Evolutionary conservation across 1,140 invertebrate genomes (phyloP).

Genomic region (Atta colombica): DNA sequence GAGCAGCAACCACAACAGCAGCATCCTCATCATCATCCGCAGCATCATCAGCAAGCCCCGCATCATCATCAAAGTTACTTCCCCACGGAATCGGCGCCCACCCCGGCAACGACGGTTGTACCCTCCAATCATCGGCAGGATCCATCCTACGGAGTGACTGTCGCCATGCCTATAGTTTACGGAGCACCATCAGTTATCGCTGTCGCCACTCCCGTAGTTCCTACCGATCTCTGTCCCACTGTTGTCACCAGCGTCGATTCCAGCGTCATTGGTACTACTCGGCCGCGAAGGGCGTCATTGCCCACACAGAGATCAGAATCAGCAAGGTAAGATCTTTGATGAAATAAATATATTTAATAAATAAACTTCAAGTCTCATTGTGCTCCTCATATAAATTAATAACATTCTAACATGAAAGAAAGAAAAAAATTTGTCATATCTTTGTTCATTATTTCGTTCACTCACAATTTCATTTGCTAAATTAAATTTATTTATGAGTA

Average conservation of each 20-base stretch:
- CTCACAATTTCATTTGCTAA: neutral
- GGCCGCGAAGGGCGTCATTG: slow-evolving; percentile 90
- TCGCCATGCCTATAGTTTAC: slow-evolving; percentile 82
- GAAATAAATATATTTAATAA: neutral
- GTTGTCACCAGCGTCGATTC: slow-evolving; percentile 84
- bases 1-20: slow-evolving; percentile 87
- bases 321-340: slow-evolving; percentile 86
- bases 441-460: neutral
- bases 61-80: slow-evolving; percentile 80
- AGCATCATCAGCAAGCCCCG: slow-evolving; percentile 74
- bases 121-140: slow-evolving; percentile 79
- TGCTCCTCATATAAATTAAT: slow-evolving; percentile 19
- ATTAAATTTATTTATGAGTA: slow-evolving; percentile 6
- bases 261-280: slow-evolving; percentile 84
- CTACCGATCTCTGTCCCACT: slow-evolving; percentile 87
- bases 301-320: slow-evolving; percentile 92
- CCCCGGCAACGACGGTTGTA: slow-evolving; percentile 72
- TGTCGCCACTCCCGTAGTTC: slow-evolving; percentile 71
- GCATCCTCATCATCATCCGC: slow-evolving; percentile 74
- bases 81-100: slow-evolving; percentile 76
- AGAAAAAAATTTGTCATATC: neutral
- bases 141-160: slow-evolving; percentile 72
- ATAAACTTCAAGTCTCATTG: slow-evolving; percentile 16
- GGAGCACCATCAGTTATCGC: slow-evolving; percentile 76
- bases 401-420: neutral